Evolutionary conservation across 2,888 invertebrate genomes (phyloP), one percentile per base, ranked within the genome.

Genomic region (Malthinus flaveolus): DNA sequence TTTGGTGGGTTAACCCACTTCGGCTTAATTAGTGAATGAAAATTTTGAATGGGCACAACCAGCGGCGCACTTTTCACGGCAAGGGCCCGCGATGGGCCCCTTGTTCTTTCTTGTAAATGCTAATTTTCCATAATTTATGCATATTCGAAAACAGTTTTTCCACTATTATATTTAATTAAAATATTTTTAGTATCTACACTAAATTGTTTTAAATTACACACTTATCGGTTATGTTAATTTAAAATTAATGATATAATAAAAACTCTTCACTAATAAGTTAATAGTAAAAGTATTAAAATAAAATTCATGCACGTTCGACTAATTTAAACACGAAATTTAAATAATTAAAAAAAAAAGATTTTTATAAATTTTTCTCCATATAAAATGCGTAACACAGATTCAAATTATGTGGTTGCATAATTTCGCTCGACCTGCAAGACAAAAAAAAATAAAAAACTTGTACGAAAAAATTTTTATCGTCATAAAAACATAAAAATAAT

Each of bases 391-490:
- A 50, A 47, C 23, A 23, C 23, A 23, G 35, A 51, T 35, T 49
- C 44, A 37, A 58, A 44, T 47, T 45, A 49, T 23, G 13, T 45
- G 53, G 49, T 59, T 59, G 49, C 59, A 47, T 45, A 56, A 59
- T 56, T 58, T 61, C 54, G 54, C 23, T 36, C 60, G 62, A 56
- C 62, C 59, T 57, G 63, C 59, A 63, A 58, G 52, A 23, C 2
- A 23, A 23, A 23, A 23, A 23, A 3, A 23, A 23, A 23, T n/a
- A n/a, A 23, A 23, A 23, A 23, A 65, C 58, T 56, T 60, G 61
- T 61, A 59, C 53, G 57, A 51, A 58, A 52, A 51, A 23, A 23
- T 3, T 23, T 23, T 23, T 23, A 23, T 23, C n/a, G n/a, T n/a
- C n/a, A n/a, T n/a, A n/a, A n/a, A n/a, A n/a, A 23, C 2, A 23